phyloP scores from a whole-genome alignment of 2,888 invertebrate species.

The Mythimna albipuncta region DNA sequence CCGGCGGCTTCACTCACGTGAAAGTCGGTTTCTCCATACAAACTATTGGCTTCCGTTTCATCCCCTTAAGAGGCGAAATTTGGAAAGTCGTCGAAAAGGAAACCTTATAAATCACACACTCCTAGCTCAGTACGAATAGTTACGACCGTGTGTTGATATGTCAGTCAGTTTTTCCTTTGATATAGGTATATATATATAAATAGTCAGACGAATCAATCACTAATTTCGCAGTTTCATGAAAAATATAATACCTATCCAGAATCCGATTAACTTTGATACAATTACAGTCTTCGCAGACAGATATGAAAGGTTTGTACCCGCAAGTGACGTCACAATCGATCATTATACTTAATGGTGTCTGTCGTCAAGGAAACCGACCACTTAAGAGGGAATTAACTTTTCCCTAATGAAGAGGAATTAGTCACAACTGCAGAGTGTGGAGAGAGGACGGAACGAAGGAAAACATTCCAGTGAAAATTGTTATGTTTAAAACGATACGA shows the following conservation, averaged over 20 bases:
- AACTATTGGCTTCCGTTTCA: no score
- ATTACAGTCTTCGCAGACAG: neutral
- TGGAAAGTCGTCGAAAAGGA: no score
- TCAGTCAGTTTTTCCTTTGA: no score
- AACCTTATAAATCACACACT: no score
- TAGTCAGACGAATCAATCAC: no score
- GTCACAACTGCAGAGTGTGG: conserved; percentile 20
- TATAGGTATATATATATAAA: no score
- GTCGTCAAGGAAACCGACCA: conserved; percentile 46
- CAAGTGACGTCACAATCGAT: conserved; percentile 20
- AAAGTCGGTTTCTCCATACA: no score
- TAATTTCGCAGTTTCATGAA: neutral
- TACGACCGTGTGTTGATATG: no score
- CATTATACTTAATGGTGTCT: conserved; percentile 35
- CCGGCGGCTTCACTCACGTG: no score
- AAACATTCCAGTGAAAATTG: neutral
- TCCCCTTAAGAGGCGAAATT: no score
- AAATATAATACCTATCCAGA: neutral
- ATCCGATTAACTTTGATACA: neutral
- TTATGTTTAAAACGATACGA: conserved; percentile 5
- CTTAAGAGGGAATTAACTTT: conserved; percentile 61
- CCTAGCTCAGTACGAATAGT: no score
- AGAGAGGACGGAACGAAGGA: neutral
- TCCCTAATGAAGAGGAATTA: conserved; percentile 46
- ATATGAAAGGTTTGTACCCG: conserved; percentile 8